A percentile compares a stretch with the other conserved stretches of the same genome.
Conservation (phyloP, 2,888 invertebrate species). For the Tiliacea aurago region DNA sequence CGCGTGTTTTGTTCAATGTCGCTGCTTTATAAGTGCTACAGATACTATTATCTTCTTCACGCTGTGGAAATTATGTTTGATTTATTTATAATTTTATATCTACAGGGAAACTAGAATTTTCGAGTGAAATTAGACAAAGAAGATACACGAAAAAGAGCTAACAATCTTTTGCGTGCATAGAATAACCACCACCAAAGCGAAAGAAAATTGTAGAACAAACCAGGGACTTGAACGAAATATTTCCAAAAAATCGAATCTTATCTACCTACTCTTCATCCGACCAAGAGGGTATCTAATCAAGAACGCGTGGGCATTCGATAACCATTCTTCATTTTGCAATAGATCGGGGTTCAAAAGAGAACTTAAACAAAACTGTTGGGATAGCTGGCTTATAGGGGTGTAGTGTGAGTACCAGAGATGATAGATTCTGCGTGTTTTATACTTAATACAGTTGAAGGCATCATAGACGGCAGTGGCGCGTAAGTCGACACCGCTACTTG, state of each 20-base stretch:
- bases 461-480: conserved; percentile 79
- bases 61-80: conserved; percentile 36
- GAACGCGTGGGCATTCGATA: background rate
- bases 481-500: conserved; percentile 86
- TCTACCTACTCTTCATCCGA: background rate
- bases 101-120: no score
- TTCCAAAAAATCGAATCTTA: background rate
- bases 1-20: conserved; percentile 86
- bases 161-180: no score
- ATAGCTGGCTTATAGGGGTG: background rate
- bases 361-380: background rate
- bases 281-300: background rate
- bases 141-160: background rate
- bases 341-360: background rate
- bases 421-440: conserved; percentile 65
- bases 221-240: background rate
- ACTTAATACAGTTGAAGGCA: conserved; percentile 72
- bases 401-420: conserved; percentile 13
- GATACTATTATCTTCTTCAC: conserved; percentile 56
- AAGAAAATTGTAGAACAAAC: background rate
- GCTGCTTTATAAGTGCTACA: conserved; percentile 69
- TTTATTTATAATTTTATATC: conserved; percentile 17
- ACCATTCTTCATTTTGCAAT: background rate
- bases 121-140: background rate
- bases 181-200: background rate